Conservation (phyloP, 92 coral and sea anemone species). For the Umimayanthus chanpuru region DNA sequence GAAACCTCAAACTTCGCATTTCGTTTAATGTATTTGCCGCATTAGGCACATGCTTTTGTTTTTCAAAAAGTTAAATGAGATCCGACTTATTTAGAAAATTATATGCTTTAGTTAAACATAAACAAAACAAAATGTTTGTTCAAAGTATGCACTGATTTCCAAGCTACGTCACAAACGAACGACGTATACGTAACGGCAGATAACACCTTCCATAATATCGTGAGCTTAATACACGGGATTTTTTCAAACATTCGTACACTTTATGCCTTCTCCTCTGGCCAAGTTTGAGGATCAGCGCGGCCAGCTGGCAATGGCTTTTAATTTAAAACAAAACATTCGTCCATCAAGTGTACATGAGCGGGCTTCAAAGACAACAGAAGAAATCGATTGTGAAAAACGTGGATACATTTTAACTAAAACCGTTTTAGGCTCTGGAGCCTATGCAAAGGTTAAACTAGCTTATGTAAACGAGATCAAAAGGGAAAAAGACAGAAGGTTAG, state of each 20-base stretch:
- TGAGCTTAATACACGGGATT: not conserved
- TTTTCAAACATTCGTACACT: not conserved
- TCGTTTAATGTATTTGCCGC: no score
- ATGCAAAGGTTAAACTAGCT: conserved; percentile 96
- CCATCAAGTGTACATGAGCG: conserved; percentile 37
- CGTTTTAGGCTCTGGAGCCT: conserved; percentile 91
- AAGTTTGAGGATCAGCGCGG: not conserved
- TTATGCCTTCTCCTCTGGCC: conserved; percentile 26
- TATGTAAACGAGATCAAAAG: conserved; percentile 83
- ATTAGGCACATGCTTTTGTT: no score
- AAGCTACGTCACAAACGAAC: conserved; percentile 40
- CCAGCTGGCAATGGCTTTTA: conserved; percentile 15
- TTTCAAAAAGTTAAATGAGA: no score
- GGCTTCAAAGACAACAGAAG: conserved; percentile 70
- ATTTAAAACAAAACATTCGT: conserved; percentile 21
- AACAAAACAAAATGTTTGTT: not conserved
- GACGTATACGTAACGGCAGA: conserved; percentile 27
- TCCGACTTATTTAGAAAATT: no score
- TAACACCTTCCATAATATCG: not conserved
- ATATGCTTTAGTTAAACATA: not conserved
- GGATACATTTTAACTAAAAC: conserved; percentile 92
- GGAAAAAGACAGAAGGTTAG: conserved; percentile 76
- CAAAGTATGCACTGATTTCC: not conserved
- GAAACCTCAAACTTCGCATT: no score
- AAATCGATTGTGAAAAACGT: conserved; percentile 89